phyloP scores from a whole-genome alignment of 2,797 vertebrate genomes.

The Avahi laniger region DNA sequence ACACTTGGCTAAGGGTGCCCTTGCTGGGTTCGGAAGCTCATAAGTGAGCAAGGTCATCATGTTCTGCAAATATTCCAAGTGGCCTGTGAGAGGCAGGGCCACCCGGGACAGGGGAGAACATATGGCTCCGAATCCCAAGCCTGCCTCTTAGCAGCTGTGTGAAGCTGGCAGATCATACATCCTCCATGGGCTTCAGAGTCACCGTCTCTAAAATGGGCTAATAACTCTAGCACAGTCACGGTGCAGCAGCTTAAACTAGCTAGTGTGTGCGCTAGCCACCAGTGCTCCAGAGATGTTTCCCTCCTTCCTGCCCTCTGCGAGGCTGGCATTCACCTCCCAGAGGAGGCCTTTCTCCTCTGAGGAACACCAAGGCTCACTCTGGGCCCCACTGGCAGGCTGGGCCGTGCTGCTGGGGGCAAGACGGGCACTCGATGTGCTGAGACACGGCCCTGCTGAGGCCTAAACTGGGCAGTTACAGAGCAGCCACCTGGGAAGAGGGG shows the following conservation, averaged over 20 bases:
- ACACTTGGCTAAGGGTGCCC: neutral
- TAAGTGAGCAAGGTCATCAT: neutral
- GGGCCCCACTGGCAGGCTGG: neutral
- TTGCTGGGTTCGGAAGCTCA: neutral
- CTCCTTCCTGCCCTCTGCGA: accelerated
- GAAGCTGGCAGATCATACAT: neutral
- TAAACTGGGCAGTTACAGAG: neutral
- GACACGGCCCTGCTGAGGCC: accelerated
- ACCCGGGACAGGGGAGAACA: neutral
- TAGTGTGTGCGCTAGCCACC: neutral
- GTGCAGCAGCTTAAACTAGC: neutral
- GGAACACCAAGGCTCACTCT: neutral
- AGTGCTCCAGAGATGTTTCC: no score
- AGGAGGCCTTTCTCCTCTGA: neutral
- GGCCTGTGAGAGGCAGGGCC: neutral
- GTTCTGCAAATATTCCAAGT: neutral
- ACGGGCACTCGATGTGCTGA: neutral
- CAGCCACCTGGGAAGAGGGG: neutral
- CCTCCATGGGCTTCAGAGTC: neutral
- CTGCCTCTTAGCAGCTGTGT: neutral
- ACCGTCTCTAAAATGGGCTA: neutral
- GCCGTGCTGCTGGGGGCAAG: neutral
- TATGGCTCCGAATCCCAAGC: neutral
- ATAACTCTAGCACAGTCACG: accelerated
- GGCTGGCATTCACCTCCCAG: neutral